Base-by-base conservation (phyloP, 2,113 vertebrate genomes). In the Picathartes gymnocephalus region DNA sequence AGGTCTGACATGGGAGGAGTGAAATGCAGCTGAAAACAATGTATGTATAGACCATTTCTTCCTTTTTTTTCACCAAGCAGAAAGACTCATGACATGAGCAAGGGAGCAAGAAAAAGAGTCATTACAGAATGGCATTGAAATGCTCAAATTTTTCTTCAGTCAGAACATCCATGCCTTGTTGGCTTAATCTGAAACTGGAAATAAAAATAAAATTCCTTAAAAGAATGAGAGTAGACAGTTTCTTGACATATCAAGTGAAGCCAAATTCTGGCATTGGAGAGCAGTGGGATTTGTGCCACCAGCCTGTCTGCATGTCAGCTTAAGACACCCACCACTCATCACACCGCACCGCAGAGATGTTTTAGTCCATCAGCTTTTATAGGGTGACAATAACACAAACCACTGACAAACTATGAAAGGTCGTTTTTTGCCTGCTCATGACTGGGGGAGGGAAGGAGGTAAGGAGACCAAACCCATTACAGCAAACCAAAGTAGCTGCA, bases 351-450 rank as follows among this genome's bases (percentile, higher is more conserved):
- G 82, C 15, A 5, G 91, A 96, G 86, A 95, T 1, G 0, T 92
- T 93, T 81, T 37, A 93, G 91, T 73, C 72, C 88, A 81, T 85
- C 60, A 78, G 86, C 83, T 95, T 97, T 97, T 95, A 96, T 92
- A 91, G 80, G 88, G 95, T 97, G 96, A 94, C 91, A 94, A 64
- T 83, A 93, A 97, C 94, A 94, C 72, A 96, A 97, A 97, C 83
- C 91, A 94, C 64, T 94, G 91, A 93, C 91, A 97, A 86, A 81
- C 35, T n/a, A 78, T 42, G 35, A 62, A 94, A 90, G 47, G 48
- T 42, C 64, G 54, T 84, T 54, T 86, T 83, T 56, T 88, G 68
- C 72, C 62, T 92, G 47, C 60, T 74, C 3, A 2, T 62, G 61
- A 50, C 71, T 88, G 76, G 76, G 56, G 88, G 60, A 78, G 56